Base-by-base conservation (phyloP, 2,797 vertebrate species). In the Fistularia tabacaria region DNA sequence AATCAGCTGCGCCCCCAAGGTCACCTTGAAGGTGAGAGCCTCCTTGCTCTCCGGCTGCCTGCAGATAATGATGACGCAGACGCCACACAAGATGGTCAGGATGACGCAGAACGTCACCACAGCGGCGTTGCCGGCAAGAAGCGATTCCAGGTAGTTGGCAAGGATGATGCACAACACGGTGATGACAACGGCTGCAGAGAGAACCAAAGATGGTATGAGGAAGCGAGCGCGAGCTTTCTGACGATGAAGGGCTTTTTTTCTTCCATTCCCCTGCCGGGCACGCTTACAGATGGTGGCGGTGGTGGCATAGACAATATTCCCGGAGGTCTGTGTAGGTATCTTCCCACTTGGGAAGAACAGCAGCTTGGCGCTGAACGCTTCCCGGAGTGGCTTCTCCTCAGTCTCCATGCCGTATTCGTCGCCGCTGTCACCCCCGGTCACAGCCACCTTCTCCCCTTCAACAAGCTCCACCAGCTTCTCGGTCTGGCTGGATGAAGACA, bases 21-120 rank as follows among this genome's bases (percentile, higher is more conserved):
- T 25, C 25, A 99, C 97, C 91, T 95, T 98, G 85, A 99, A 99
- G 65, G 90, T 93, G 64, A 98, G 87, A 0, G 72, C 85, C 1
- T 81, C 68, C 1, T 89, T 90, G 89, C 89, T 97, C 85, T 98
- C 87, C 0, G 97, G 95, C 81, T 99, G 97, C 79, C 91, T 95
- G 75, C 89, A 94, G 86, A 99, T 84, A 73, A 98, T 69, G 59
- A 92, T 1, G 8, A 88, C 82, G 55, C 87, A 85, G 71, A 90
- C 3, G 14, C 40, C 15, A 51, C 91, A 89, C 36, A 92, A 66
- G 50, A 85, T 0, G 0, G 84, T 37, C 38, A 98, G 75, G 7
- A 93, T n/a, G 14, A 80, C 64, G 12, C 90, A 87, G n/a, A 66
- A 8, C 0, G 43, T 3, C 6, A 93, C 3, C 38, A 79, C 90